Percentiles rank a stretch among this genome's conserved stretches.
phyloP scores from a whole-genome alignment of 2,888 invertebrate genomes.

The Thysanoteuthis rhombus region DNA sequence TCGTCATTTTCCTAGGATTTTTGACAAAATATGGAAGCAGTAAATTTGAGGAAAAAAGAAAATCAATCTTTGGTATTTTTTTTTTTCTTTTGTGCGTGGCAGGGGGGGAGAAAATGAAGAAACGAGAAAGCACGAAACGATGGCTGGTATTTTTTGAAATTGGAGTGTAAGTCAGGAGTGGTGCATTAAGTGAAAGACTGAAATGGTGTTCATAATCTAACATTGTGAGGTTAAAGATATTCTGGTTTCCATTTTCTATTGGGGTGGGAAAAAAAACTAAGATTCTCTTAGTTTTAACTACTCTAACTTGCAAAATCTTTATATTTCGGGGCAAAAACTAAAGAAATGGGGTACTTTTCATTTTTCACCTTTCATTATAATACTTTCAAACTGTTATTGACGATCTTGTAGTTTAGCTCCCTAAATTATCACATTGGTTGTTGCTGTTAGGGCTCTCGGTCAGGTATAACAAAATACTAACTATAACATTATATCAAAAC shows the following conservation, averaged over 20 bases:
- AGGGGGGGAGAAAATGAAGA: neutral
- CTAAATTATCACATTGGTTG: too few species aligned
- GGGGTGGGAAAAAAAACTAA: neutral
- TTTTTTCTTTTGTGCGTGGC: neutral
- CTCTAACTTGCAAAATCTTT: neutral
- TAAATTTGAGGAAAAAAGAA: neutral
- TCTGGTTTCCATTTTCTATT: neutral
- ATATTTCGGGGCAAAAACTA: neutral
- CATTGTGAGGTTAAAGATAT: neutral
- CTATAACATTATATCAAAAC: too few species aligned
- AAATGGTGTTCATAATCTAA: neutral
- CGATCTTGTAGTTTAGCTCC: too few species aligned
- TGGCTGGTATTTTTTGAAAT: neutral
- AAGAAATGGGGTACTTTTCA: neutral
- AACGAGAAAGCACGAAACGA: neutral
- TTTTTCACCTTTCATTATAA: too few species aligned
- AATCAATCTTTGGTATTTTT: too few species aligned
- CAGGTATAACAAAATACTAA: too few species aligned
- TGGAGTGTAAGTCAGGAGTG: neutral
- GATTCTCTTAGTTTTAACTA: neutral
- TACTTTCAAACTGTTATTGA: too few species aligned
- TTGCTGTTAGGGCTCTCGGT: too few species aligned
- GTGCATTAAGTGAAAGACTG: neutral
- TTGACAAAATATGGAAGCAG: neutral
- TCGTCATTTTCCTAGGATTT: too few species aligned